Evolutionary conservation across 1,140 invertebrate genomes (phyloP).

Genomic region (Neuroterus valhalla): DNA sequence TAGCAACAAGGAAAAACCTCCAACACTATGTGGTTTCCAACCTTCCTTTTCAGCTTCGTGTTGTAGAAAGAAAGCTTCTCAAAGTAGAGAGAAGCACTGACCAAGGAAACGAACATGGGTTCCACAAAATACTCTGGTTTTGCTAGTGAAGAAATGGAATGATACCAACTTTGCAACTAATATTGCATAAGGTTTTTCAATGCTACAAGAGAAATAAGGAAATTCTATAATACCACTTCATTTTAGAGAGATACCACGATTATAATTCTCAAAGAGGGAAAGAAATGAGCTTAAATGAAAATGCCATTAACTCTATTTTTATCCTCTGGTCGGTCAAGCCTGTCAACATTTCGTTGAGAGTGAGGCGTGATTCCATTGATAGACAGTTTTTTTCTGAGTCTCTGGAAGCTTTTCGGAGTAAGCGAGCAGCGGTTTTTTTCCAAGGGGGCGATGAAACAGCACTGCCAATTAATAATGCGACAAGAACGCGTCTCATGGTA

Average conservation of each 20-base stretch:
- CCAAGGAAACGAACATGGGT: slow-evolving; percentile 59
- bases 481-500: slow-evolving; percentile 39
- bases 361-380: slow-evolving; percentile 16
- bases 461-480: slow-evolving; percentile 38
- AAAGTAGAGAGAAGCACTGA: slow-evolving; percentile 50
- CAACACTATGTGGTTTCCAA: background rate
- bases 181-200: too few relatives aligned
- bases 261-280: too few relatives aligned
- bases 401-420: background rate
- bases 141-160: background rate
- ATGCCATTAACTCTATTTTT: background rate
- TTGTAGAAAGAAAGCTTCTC: background rate
- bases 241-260: too few relatives aligned
- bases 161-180: too few relatives aligned
- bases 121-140: slow-evolving; percentile 34
- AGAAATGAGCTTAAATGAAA: background rate
- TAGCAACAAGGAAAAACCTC: slow-evolving; percentile 14
- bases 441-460: background rate
- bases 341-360: background rate
- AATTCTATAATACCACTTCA: too few relatives aligned
- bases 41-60: background rate
- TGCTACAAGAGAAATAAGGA: too few relatives aligned
- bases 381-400: background rate
- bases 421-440: background rate
- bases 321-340: background rate